Conservation (phyloP, 1,140 invertebrate genomes). For the Oppia nitens region DNA sequence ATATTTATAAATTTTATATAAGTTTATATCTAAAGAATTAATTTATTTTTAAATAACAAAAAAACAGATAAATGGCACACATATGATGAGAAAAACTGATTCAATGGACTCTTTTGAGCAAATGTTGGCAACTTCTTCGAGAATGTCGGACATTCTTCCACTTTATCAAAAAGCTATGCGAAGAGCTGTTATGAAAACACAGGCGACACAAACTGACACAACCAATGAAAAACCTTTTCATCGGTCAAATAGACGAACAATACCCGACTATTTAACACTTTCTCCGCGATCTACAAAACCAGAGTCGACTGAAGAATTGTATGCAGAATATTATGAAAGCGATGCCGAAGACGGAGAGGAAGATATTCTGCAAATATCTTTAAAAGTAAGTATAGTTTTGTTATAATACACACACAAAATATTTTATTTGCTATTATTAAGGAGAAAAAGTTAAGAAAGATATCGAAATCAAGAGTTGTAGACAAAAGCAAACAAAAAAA, state of each 20-base stretch:
- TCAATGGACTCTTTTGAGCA: neutral
- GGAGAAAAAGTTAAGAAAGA: neutral
- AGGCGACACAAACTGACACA: conserved; percentile 72
- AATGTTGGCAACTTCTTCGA: neutral
- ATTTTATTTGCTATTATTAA: neutral
- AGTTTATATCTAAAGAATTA: neutral
- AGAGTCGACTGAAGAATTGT: neutral
- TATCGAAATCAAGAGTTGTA: neutral
- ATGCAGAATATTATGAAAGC: neutral
- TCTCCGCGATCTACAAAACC: conserved; percentile 44
- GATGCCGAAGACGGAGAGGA: conserved; percentile 1
- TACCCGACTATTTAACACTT: conserved; percentile 51
- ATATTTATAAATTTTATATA: too few relatives aligned
- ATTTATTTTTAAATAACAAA: neutral
- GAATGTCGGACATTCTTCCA: neutral
- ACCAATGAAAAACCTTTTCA: conserved; percentile 2
- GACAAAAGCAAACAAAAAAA: neutral
- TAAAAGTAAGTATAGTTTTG: neutral
- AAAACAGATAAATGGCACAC: neutral
- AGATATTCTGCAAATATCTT: neutral
- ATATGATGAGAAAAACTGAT: neutral
- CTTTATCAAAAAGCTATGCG: neutral
- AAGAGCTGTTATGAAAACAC: conserved; percentile 54
- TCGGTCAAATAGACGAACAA: conserved; percentile 32
- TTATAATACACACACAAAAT: too few relatives aligned